Evolutionary conservation across 2,113 vertebrate genomes (phyloP).

Genomic region (Odobenus rosmarus): DNA sequence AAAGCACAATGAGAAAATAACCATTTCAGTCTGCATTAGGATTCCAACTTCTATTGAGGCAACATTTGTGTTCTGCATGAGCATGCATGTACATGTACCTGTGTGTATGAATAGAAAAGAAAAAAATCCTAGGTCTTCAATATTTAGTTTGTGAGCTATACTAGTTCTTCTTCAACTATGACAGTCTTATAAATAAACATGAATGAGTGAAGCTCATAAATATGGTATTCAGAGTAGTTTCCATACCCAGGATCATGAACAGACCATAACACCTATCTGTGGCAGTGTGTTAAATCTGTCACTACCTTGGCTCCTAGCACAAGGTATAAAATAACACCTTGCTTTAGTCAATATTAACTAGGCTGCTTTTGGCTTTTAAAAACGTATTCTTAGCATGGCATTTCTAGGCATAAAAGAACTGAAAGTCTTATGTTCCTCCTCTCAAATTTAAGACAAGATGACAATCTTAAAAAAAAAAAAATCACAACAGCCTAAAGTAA

Average conservation of each 20-base stretch:
- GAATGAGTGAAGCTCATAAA: background rate
- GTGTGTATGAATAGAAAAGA: background rate
- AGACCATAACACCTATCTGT: background rate
- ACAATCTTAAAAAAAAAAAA: background rate
- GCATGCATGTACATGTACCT: too few species aligned
- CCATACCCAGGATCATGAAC: background rate
- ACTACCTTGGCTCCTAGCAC: background rate
- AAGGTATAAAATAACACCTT: background rate
- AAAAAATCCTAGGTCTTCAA: background rate
- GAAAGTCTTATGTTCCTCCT: background rate
- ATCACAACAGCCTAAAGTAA: background rate
- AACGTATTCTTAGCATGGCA: background rate
- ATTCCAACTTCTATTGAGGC: background rate
- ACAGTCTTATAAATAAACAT: background rate
- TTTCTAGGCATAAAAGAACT: background rate
- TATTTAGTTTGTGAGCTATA: background rate
- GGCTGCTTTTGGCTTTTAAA: background rate
- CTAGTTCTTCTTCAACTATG: background rate
- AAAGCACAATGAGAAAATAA: slow-evolving; percentile 24
- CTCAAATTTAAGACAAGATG: slow-evolving; percentile 52
- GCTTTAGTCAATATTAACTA: background rate
- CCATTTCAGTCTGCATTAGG: background rate
- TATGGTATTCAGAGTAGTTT: background rate
- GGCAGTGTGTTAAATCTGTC: background rate
- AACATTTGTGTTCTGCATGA: background rate